Evolutionary conservation across 92 coral and sea anemone species (phyloP), one percentile per base, ranked within the genome.

Genomic region (Zoanthus gigantus): DNA sequence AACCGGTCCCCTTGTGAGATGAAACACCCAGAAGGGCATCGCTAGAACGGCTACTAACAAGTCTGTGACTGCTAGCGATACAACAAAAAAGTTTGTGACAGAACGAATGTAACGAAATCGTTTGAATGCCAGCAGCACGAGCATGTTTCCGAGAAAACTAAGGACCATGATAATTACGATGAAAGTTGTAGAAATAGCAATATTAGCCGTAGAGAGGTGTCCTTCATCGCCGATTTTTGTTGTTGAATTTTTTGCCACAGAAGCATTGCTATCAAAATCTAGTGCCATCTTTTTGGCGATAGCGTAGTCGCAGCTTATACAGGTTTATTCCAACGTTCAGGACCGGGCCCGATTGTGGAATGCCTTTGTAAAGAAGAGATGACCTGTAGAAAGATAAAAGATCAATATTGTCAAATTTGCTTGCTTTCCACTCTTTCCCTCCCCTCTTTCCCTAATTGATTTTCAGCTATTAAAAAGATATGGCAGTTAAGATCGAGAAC

Each of bases 1-100:
- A 5, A 52, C 85, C 8, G 94, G 94, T 6, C 95, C 98, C 7
- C 89, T 77, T n/a, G 88, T 53, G 5, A 91, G 86, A 57, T 88
- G 93, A 5, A 92, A 93, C 30, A 89, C 92, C 98, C 98, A 94
- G 0, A 94, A 87, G 1, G 98, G 95, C 98, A 94, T 94, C 0
- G 98, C 93, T 45, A 94, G 90, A 44, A 92, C 84, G 18, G 94
- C 98, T 5, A 94, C 95, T 1, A 94, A 77, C 31, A 94, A 77
- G 71, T 94, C 98, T n/a, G 98, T 92, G 77, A 93, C 93, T 1
- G 98, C 98, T 63, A 94, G 79, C 1, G 97, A 94, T 11, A 88
- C 92, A 53, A 94, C 95, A n/a, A 93, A 89, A 76, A 90, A 92
- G 89, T 94, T 94, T 14, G 98, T 94, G 13, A 94, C 95, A 71